Percentiles rank a stretch among this genome's conserved stretches.
phyloP scores from a whole-genome alignment of 2,797 vertebrate genomes.

The Glyptemys insculpta region DNA sequence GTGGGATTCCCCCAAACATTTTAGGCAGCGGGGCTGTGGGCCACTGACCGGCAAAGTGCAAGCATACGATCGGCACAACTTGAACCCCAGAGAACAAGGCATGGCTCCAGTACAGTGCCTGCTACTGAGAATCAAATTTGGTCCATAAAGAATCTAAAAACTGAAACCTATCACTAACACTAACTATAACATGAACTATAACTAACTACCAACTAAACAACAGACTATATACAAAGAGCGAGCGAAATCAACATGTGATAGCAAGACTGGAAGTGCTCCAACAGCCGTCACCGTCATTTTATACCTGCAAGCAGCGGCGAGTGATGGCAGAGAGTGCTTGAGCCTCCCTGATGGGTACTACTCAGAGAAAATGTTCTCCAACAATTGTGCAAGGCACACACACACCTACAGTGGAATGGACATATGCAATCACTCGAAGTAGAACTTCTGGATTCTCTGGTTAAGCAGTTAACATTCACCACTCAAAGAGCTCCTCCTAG shows the following conservation, averaged over 20 bases:
- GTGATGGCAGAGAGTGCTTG: neutral
- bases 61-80: neutral
- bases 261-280: neutral
- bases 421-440: neutral
- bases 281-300: neutral
- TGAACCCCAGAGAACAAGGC: neutral
- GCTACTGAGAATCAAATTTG: neutral
- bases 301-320: neutral
- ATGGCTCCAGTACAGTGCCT: neutral
- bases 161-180: neutral
- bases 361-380: neutral
- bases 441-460: neutral
- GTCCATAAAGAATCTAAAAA: neutral
- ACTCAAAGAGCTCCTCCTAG: neutral
- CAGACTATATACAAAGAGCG: neutral
- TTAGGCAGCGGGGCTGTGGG: too few species aligned
- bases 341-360: neutral
- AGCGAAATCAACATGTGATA: neutral
- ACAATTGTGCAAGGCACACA: neutral
- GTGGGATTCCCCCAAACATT: neutral
- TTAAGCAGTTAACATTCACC: neutral
- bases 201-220: neutral
- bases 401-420: neutral
- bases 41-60: too few species aligned
- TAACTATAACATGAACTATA: neutral